Conservation (phyloP, 1,140 invertebrate species). For the Panagrolaimus sp. region DNA sequence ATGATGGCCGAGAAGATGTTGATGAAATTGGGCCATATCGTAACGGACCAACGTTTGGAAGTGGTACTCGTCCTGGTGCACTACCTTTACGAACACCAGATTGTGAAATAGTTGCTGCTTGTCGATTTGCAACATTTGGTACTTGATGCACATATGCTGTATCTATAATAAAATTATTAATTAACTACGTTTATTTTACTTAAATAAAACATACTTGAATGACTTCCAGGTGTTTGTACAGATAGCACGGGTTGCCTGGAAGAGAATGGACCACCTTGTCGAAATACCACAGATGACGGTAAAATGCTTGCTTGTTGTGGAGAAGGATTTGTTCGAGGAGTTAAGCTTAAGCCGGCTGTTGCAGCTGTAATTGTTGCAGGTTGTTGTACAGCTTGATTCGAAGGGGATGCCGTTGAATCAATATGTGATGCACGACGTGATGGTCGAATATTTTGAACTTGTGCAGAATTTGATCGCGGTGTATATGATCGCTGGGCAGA, state of each 20-base stretch:
- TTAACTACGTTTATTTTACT: no score
- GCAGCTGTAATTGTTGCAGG: no score
- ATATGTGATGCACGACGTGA: background rate
- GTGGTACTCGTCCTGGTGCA: constrained; percentile 48
- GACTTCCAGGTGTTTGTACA: constrained; percentile 29
- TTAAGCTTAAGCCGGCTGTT: no score
- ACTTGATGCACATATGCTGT: constrained; percentile 35
- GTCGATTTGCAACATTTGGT: constrained; percentile 25
- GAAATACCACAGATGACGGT: constrained; percentile 24
- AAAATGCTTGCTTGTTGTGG: constrained; percentile 18
- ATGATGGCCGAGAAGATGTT: background rate
- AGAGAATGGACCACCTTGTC: constrained; percentile 21
- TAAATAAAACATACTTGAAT: background rate
- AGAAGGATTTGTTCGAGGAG: no score
- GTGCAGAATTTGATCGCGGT: constrained; percentile 9
- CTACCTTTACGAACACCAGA: constrained; percentile 39
- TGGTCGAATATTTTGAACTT: constrained; percentile 2
- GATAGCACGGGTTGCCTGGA: constrained; percentile 32
- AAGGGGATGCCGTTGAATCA: background rate
- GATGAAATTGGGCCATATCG: constrained; percentile 25
- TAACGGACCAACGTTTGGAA: constrained; percentile 31
- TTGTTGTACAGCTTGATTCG: constrained; percentile 1
- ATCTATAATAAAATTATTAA: no score
- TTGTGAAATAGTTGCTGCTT: constrained; percentile 14
- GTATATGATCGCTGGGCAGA: background rate